Evolutionary conservation across 2,797 vertebrate genomes (phyloP).

Genomic region (Thunnus albacares): DNA sequence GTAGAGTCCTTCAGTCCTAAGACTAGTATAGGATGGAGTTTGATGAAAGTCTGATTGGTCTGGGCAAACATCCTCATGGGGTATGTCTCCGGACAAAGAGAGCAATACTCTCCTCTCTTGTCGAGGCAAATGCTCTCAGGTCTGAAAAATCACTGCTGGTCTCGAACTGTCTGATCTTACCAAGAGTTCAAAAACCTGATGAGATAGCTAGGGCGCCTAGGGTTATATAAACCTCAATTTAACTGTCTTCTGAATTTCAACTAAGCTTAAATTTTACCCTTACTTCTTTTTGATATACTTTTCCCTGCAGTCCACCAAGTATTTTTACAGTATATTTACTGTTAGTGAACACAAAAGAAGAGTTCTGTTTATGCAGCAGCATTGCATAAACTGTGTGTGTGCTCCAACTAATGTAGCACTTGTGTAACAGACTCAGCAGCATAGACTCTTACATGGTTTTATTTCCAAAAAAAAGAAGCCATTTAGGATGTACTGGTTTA

Average conservation of each 20-base stretch:
- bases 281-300: not conserved
- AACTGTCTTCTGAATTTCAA: conserved; percentile 55
- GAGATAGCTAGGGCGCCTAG: conserved; percentile 39
- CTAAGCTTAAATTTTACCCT: conserved; percentile 4
- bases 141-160: conserved; percentile 68
- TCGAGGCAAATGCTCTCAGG: conserved; percentile 67
- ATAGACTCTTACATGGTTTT: conserved; percentile 47
- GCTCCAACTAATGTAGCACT: conserved; percentile 46
- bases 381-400: conserved; percentile 22
- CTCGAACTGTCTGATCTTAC: conserved; percentile 56
- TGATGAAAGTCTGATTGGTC: conserved; percentile 81
- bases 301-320: not conserved
- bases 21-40: conserved; percentile 62
- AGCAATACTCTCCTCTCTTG: conserved; percentile 67
- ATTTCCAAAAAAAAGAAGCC: conserved; percentile 49
- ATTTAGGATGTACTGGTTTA: conserved; percentile 67
- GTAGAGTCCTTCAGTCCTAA: conserved; percentile 42
- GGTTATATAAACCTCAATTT: conserved; percentile 54
- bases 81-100: conserved; percentile 69
- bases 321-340: not conserved
- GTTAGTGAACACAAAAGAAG: no score
- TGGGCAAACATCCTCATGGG: conserved; percentile 77
- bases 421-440: conserved; percentile 56
- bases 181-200: conserved; percentile 46
- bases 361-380: conserved; percentile 19